These are phyloP conservation scores for Anomalospiza imberbis DNA, from an alignment of 2,797 vertebrate species.

Conservation along the genomic window DNA sequence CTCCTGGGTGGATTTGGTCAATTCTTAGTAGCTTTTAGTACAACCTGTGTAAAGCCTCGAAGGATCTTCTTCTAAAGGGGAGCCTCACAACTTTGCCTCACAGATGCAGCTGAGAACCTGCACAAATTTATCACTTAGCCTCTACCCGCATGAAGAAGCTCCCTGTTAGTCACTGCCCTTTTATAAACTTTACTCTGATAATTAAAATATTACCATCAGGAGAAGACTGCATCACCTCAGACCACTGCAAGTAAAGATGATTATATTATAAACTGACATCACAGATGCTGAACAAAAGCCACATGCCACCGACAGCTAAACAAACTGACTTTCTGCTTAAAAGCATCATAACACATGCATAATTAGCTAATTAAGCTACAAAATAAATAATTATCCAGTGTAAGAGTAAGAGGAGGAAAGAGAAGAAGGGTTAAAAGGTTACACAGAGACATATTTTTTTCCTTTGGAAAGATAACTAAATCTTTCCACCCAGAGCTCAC, in stretches of 20 bases:
- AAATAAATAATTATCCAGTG: conserved; percentile 70
- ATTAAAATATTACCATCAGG: conserved; percentile 23
- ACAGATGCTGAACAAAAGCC: conserved; percentile 38
- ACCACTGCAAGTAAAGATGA: conserved; percentile 25
- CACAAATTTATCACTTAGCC: background rate
- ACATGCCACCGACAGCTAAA: conserved; percentile 49
- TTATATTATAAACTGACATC: conserved; percentile 41
- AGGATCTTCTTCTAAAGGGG: background rate
- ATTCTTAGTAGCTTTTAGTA: background rate
- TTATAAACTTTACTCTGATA: background rate
- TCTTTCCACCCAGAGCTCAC: background rate
- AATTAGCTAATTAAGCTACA: conserved; percentile 70
- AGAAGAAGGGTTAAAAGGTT: conserved; percentile 46
- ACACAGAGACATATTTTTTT: background rate
- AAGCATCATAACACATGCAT: conserved; percentile 42
- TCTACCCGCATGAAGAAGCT: background rate
- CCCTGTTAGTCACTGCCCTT: background rate
- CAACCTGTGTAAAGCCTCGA: background rate
- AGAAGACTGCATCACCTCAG: conserved; percentile 19
- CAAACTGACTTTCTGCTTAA: conserved; percentile 63
- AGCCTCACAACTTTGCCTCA: background rate
- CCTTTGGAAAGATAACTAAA: conserved; percentile 19
- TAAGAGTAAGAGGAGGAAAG: conserved; percentile 35
- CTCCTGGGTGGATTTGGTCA: background rate
- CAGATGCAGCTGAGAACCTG: background rate